These are phyloP conservation scores for Mirza zaza DNA, from an alignment of 2,113 vertebrate species.

Conservation along the genomic window DNA sequence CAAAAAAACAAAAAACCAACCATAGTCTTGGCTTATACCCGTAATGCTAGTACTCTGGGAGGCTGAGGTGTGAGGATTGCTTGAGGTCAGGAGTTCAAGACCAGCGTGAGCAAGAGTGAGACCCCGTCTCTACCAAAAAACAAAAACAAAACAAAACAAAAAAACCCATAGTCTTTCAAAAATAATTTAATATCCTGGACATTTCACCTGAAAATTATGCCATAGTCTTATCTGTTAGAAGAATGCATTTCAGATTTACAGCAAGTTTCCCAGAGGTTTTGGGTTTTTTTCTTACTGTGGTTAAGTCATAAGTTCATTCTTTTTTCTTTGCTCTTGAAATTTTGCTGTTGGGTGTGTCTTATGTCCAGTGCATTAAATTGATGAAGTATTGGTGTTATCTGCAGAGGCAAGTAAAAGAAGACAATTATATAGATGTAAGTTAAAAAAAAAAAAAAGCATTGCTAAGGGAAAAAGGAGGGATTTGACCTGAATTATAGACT, in stretches of 20 bases:
- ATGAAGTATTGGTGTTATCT: neutral
- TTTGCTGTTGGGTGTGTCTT: neutral
- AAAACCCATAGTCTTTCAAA: neutral
- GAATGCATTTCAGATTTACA: neutral
- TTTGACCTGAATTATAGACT: constrained; percentile 13
- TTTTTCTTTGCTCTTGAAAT: constrained; percentile 19
- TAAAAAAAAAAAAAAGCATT: neutral
- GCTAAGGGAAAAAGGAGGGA: neutral
- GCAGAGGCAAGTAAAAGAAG: neutral
- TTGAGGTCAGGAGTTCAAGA: no score
- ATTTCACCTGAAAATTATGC: neutral
- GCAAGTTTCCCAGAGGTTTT: neutral
- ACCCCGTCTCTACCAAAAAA: no score
- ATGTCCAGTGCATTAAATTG: neutral
- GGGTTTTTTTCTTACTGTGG: neutral
- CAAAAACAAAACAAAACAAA: neutral
- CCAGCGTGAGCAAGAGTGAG: no score
- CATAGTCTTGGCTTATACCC: neutral
- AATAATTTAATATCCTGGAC: neutral
- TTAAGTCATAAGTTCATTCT: neutral
- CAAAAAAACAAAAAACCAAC: no score
- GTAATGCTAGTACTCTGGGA: no score
- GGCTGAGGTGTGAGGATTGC: no score
- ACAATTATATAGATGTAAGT: neutral
- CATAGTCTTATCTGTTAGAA: neutral